Evolutionary conservation across 2,113 vertebrate genomes (phyloP).

Genomic region (Gymnarchus niloticus): DNA sequence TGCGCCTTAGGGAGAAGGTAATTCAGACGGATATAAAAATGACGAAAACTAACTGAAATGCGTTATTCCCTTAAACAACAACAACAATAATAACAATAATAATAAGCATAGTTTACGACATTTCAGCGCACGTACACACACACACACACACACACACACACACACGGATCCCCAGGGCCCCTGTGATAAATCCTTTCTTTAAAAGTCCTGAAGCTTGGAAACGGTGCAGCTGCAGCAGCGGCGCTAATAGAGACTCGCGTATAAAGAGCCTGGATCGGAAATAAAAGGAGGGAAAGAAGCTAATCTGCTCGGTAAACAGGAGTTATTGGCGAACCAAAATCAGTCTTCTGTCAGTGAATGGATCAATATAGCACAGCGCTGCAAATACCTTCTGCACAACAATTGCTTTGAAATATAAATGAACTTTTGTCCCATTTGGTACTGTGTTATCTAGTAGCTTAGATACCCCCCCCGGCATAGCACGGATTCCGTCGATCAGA

Average conservation of each 20-base stretch:
- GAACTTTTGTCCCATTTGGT: constrained; percentile 23
- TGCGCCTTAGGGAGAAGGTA: neutral
- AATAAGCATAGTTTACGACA: neutral
- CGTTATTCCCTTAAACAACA: neutral
- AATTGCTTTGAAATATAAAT: constrained; percentile 17
- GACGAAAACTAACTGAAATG: neutral
- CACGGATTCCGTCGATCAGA: neutral
- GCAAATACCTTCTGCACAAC: constrained; percentile 27
- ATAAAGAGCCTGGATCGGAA: constrained; percentile 33
- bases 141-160: constrained; percentile 32
- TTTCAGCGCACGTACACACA: constrained; percentile 21
- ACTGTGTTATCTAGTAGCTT: neutral
- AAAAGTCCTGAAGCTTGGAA: constrained; percentile 52
- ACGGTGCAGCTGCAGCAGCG: constrained; percentile 60
- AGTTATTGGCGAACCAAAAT: constrained; percentile 52
- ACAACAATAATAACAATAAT: neutral
- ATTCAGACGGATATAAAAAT: neutral
- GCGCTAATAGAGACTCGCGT: constrained; percentile 55
- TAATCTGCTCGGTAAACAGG: constrained; percentile 65
- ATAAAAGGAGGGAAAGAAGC: constrained; percentile 46
- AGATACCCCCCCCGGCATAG: neutral
- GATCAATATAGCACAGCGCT: constrained; percentile 55
- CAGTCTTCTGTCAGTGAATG: constrained; percentile 55
- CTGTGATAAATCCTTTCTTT: constrained; percentile 49
- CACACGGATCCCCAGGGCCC: constrained; percentile 41